phyloP scores from a whole-genome alignment of 2,888 invertebrate species.

The Troilus luridus region DNA sequence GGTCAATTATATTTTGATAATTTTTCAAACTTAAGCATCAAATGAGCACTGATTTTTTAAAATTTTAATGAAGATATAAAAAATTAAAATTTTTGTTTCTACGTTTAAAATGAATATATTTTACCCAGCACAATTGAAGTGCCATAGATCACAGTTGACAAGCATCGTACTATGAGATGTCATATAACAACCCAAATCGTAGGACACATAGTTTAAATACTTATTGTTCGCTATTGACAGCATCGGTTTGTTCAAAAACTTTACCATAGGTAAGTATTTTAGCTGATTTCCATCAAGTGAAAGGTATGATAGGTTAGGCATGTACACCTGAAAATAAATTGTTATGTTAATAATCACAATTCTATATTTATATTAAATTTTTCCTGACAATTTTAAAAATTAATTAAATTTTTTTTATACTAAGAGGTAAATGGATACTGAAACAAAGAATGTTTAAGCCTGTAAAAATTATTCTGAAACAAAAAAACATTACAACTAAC shows the following conservation, averaged over 20 bases:
- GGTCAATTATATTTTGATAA: neutral
- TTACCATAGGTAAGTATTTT: constrained; percentile 59
- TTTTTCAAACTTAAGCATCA: neutral
- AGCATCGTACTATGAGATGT: constrained; percentile 51
- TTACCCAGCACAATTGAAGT: constrained; percentile 54
- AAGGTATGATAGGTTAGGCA: constrained; percentile 59
- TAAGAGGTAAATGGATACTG: too few species aligned
- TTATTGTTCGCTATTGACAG: constrained; percentile 59
- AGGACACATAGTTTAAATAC: constrained; percentile 60
- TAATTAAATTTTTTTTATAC: too few species aligned
- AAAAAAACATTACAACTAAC: too few species aligned
- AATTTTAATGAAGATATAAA: too few species aligned
- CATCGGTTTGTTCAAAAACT: constrained; percentile 60
- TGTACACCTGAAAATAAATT: constrained; percentile 56
- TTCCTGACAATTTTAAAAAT: neutral
- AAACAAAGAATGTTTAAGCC: too few species aligned
- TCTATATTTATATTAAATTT: neutral
- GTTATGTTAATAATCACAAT: neutral
- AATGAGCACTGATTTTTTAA: too few species aligned
- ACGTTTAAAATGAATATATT: neutral
- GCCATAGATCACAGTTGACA: constrained; percentile 53
- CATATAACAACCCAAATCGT: constrained; percentile 63
- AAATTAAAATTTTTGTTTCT: too few species aligned
- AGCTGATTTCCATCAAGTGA: constrained; percentile 59
- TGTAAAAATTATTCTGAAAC: too few species aligned